Base-by-base conservation (phyloP, 1,140 invertebrate genomes). In the Cylas formicarius region DNA sequence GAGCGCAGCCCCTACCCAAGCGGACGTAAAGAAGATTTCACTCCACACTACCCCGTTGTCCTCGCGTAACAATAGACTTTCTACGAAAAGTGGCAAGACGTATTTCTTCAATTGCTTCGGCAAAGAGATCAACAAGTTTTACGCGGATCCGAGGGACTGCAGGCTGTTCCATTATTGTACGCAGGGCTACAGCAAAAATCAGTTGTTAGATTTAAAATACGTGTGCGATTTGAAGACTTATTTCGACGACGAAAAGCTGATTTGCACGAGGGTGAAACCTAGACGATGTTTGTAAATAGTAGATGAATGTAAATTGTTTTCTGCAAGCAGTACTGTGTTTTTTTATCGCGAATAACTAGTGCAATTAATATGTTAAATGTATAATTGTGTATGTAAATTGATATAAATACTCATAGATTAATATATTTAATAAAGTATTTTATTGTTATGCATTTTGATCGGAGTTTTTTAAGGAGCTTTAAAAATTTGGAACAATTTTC, bases 111-210 rank as follows among this genome's bases (percentile, higher is more conserved):
- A 72, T 45, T 78, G 75, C 48, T 60, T 74, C 19, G 68, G 72
- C 23, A 74, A 69, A 51, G 61, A 73, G 37, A 61, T 74, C 49
- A 69, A 77, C 48, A 67, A 67, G 38, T 78, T 76, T 59, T 76
- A 76, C 38, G 68, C 72, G 1, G 75, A 78, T 53, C 59, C 63
- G 17, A 67, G 71, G 44, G 73, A 77, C 50, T 78, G 75, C 48
- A 63, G 73, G 35, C 52, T 77, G 19, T 78, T 78, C 40, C 76
- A 78, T 51, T 78, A 76, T 37, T 78, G 75, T 51, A 75, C 73
- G 2, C 67, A 68, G 16, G 76, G 75, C 3, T 78, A 75, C 50
- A 71, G 68, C 1, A 50, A 66, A 22, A 64, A 68, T 42, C 74
- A 77, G 45, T 65, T 77, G 16, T 58, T 78, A 11, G 74, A 77